Base-by-base conservation (phyloP, 2,797 vertebrate genomes). In the Molossus alvarezi region DNA sequence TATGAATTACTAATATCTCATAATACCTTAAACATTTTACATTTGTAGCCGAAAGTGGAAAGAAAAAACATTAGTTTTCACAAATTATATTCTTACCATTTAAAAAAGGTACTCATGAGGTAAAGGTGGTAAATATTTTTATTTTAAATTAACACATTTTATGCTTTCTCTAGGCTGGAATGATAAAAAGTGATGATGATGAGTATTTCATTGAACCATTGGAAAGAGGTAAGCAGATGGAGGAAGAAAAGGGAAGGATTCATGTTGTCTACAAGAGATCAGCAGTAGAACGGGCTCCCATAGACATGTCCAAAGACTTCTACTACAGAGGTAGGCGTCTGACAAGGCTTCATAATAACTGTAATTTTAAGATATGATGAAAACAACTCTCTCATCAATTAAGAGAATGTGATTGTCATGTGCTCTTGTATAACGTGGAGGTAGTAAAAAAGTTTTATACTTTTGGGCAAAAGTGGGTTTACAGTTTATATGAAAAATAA, bases 161-260 rank as follows among this genome's bases (percentile, higher is more conserved):
- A 25, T 97, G 92, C 62, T 97, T 96, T 92, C 57, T 95, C 75
- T 94, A 99, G 99, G 99, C 99, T 95, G 99, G 99, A 94, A 99
- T 99, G 99, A 99, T 99, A 97, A 99, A 99, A 95, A 99, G 99
- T 0, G 99, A 99, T 92, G 98, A 98, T 10, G 99, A 99, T 37
- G 99, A 99, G 84, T 99, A 99, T 98, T 99, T 99, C 98, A 99
- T 99, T 57, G 99, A 99, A 98, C 99, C 99, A 6, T 97, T 99
- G 98, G 99, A 99, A 97, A 99, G 98, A 98, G 99, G 99, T 7
- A 99, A 99, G 82, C 99, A 99, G 94, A 99, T 99, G 97, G 98
- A 99, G 48, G 99, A 99, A 98, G 99, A 99, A 88, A 98, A 98
- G 77, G 99, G 99, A 62, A 98, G 99, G 88, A 98, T 99, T 96